phyloP scores from a whole-genome alignment of 2,888 invertebrate genomes.

The Rugalucina vietnamica region DNA sequence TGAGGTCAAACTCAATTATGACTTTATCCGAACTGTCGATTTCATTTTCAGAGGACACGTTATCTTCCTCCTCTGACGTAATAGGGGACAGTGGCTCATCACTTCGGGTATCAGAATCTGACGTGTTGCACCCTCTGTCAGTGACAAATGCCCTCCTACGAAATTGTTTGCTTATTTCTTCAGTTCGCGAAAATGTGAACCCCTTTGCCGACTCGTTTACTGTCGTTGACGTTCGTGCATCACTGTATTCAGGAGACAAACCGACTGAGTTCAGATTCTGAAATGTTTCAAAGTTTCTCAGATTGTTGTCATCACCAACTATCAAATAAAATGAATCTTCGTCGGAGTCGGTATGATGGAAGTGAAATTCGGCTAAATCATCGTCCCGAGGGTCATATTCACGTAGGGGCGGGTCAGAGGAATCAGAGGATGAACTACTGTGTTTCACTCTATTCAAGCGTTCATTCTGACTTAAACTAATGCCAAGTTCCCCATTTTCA shows the following conservation, averaged over 20 bases:
- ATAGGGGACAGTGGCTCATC: slow-evolving; percentile 54
- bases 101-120: slow-evolving; percentile 52
- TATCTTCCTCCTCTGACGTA: slow-evolving; percentile 57
- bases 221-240: slow-evolving; percentile 60
- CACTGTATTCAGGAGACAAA: slow-evolving; percentile 57
- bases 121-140: slow-evolving; percentile 55
- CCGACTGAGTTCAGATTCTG: slow-evolving; percentile 67
- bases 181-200: slow-evolving; percentile 65
- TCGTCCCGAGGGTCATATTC: slow-evolving; percentile 71
- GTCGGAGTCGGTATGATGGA: slow-evolving; percentile 53
- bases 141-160: slow-evolving; percentile 58
- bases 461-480: not conserved
- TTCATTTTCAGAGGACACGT: slow-evolving; percentile 5
- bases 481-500: not conserved
- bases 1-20: not conserved
- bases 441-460: not conserved
- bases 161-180: slow-evolving; percentile 62
- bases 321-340: slow-evolving; percentile 69
- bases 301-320: slow-evolving; percentile 59
- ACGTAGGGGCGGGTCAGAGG: slow-evolving; percentile 63
- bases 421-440: slow-evolving; percentile 42
- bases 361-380: slow-evolving; percentile 64
- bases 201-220: slow-evolving; percentile 56
- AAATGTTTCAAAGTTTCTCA: slow-evolving; percentile 64
- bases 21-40: slow-evolving; percentile 22